Percentiles rank a stretch among this genome's conserved stretches.
Evolutionary conservation across 1,140 invertebrate species (phyloP).

Genomic region (Teleogryllus occipitalis): DNA sequence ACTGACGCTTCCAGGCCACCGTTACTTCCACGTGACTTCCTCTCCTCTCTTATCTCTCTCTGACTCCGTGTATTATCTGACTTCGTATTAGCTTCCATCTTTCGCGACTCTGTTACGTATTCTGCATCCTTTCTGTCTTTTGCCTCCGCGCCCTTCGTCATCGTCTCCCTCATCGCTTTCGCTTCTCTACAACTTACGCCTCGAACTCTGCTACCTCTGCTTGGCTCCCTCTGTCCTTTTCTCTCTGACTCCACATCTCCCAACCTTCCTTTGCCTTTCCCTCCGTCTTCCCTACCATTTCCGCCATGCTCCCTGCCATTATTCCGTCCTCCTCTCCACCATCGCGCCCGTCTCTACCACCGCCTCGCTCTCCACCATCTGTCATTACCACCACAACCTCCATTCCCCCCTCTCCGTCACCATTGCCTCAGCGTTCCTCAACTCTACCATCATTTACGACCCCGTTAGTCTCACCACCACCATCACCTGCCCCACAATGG

Average conservation of each 20-base stretch:
- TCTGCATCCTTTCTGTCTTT: conserved; percentile 18
- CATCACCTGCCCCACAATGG: too few relatives aligned
- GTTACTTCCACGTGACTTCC: background rate
- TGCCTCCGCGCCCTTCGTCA: conserved; percentile 31
- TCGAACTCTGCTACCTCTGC: background rate
- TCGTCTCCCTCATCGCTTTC: conserved; percentile 17
- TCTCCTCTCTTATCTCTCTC: background rate
- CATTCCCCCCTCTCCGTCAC: too few relatives aligned
- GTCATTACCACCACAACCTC: too few relatives aligned
- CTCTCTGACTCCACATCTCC: too few relatives aligned
- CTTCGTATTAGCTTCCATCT: background rate
- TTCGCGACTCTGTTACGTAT: conserved; percentile 15
- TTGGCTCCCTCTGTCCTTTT: background rate
- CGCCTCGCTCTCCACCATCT: too few relatives aligned
- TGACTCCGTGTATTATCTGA: background rate
- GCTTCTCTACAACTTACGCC: background rate
- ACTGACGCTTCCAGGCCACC: too few relatives aligned
- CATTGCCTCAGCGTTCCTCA: too few relatives aligned
- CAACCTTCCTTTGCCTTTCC: background rate
- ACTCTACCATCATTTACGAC: too few relatives aligned
- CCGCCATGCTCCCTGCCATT: background rate
- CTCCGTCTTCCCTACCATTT: background rate
- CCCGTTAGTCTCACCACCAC: too few relatives aligned
- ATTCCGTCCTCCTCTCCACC: background rate
- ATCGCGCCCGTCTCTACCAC: background rate